These are phyloP conservation scores for Drosophila borealis DNA, from an alignment of 2,888 invertebrate species.

Conservation along the genomic window DNA sequence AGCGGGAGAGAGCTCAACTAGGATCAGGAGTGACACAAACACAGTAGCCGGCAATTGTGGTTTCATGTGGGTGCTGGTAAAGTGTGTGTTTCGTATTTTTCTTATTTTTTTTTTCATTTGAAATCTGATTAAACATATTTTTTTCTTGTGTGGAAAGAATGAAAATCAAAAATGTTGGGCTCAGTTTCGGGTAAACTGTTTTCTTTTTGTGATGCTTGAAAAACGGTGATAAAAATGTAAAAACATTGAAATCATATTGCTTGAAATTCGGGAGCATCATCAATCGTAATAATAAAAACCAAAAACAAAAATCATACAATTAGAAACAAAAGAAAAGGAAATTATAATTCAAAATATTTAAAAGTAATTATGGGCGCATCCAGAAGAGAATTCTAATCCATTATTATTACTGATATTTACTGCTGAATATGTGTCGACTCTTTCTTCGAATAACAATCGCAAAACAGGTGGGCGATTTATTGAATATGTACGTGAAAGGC, in stretches of 20 bases:
- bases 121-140: not conserved
- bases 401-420: too few relatives aligned
- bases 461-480: too few relatives aligned
- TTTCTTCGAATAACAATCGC: too few relatives aligned
- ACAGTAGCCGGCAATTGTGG: slow-evolving; percentile 1
- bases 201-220: slow-evolving; percentile 7
- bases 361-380: not conserved
- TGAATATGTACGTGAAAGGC: too few relatives aligned
- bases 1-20: slow-evolving; percentile 1
- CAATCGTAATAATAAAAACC: slow-evolving; percentile 5
- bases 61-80: not conserved
- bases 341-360: not conserved
- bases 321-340: not conserved
- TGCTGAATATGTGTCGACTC: too few relatives aligned
- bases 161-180: slow-evolving; percentile 74
- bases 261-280: slow-evolving; percentile 2
- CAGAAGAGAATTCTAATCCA: not conserved
- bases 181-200: slow-evolving; percentile 29
- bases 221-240: slow-evolving; percentile 15
- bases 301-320: slow-evolving; percentile 1
- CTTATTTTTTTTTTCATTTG: slow-evolving; percentile 11
- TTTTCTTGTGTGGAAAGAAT: slow-evolving; percentile 42
- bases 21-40: slow-evolving; percentile 10
- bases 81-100: not conserved
- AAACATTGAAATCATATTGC: slow-evolving; percentile 11